phyloP scores from a whole-genome alignment of 2,888 invertebrate genomes.

The Hofmannophila pseudospretella region DNA sequence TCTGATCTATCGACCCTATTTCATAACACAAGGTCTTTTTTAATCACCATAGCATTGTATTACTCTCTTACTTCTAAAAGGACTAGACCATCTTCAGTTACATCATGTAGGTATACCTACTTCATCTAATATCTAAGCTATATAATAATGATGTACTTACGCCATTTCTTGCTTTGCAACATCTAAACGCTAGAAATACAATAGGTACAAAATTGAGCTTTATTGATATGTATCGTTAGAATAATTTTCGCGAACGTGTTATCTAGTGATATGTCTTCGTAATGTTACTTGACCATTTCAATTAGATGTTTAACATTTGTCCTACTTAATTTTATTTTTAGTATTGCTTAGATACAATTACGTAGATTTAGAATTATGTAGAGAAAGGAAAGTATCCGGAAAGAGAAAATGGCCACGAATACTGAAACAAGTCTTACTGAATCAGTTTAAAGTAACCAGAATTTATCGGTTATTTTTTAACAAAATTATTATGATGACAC shows the following conservation, averaged over 20 bases:
- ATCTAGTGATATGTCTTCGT: conserved; percentile 16
- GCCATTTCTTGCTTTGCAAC: conserved; percentile 64
- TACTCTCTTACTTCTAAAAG: too few relatives aligned
- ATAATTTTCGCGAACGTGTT: conserved; percentile 35
- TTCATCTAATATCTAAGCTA: conserved; percentile 56
- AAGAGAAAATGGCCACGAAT: too few relatives aligned
- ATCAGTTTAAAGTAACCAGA: too few relatives aligned
- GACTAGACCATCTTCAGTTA: too few relatives aligned
- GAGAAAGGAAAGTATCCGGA: too few relatives aligned
- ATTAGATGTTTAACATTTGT: background rate
- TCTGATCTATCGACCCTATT: too few relatives aligned
- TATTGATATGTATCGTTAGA: conserved; percentile 71
- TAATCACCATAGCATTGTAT: too few relatives aligned
- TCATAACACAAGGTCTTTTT: too few relatives aligned
- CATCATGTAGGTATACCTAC: conserved; percentile 23
- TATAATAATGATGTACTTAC: conserved; percentile 47
- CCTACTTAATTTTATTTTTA: background rate
- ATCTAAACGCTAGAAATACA: conserved; percentile 66
- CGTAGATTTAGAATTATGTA: too few relatives aligned
- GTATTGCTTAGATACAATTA: background rate
- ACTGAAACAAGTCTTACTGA: too few relatives aligned
- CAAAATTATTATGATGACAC: too few relatives aligned
- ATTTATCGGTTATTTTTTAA: too few relatives aligned
- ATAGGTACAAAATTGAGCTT: conserved; percentile 76
- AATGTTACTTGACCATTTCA: background rate